Conservation (phyloP, 2,888 invertebrate species). For the Ephialtes manifestator region DNA sequence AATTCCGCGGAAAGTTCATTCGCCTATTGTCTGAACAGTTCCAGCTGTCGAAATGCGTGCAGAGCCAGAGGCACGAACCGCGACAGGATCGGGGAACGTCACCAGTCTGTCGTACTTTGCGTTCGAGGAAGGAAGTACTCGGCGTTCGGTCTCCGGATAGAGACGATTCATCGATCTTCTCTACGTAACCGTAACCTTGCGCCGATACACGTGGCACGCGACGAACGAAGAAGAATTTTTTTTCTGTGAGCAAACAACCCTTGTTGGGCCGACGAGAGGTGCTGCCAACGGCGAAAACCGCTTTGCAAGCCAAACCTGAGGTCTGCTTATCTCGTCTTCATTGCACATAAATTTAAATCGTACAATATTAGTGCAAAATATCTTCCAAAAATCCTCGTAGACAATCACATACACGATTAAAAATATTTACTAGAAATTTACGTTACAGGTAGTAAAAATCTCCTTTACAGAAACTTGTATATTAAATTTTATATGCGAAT, state of each 20-base stretch:
- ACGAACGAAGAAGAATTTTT: slow-evolving; percentile 2
- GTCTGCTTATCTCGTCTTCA: not conserved
- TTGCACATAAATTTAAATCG: not conserved
- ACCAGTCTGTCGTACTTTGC: slow-evolving; percentile 67
- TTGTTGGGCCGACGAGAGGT: not conserved
- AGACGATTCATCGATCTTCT: slow-evolving; percentile 78
- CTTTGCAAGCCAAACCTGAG: not conserved
- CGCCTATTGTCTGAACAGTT: slow-evolving; percentile 57
- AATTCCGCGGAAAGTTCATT: slow-evolving; percentile 53
- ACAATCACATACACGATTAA: no score
- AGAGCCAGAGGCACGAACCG: slow-evolving; percentile 63
- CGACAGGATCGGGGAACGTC: slow-evolving; percentile 62
- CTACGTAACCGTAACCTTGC: slow-evolving; percentile 77
- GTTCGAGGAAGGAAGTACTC: slow-evolving; percentile 67
- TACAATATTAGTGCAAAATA: no score
- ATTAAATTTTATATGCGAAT: no score
- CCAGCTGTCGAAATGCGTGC: slow-evolving; percentile 47
- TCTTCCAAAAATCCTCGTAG: no score
- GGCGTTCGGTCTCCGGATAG: slow-evolving; percentile 54
- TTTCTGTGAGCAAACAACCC: not conserved
- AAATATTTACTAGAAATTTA: no score
- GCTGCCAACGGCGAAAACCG: not conserved
- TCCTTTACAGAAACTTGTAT: no score
- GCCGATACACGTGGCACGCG: slow-evolving; percentile 49
- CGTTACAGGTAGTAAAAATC: no score